Evolutionary conservation across 35 echinoderm and acorn worm species (phyloP), one percentile per base, ranked within the genome.

Genomic region (Nesometra sesokonis): DNA sequence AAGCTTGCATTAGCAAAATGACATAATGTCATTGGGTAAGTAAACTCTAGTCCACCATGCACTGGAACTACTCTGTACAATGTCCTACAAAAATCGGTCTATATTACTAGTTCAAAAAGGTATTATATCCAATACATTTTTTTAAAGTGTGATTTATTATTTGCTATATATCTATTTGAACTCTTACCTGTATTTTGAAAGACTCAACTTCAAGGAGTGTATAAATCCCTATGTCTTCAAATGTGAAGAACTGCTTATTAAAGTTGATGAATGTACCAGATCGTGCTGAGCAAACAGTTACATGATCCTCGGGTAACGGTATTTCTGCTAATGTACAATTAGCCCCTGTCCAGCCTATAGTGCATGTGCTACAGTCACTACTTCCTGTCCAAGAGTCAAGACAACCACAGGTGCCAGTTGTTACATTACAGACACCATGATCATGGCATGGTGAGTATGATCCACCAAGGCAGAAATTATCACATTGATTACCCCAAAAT

Each of bases 401-500:
- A 80, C 94, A 97, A 0, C 35, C 17, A 85, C 94, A 97, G 33
- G 31, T 78, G 37, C 94, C 94, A 32, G 88, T 90, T 34, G 34
- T 15, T 15, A 46, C 31, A 79, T 90, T 78, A 81, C 94, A 97
- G 15, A 37, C 31, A 35, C 94, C 94, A 43, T 90, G 46, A 13
- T 86, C 88, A 82, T 92, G 82, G 77, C 94, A 97, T 47, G 94
- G 94, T 9, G 86, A 33, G 31, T 32, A 29, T 27, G 92, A 85
- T 33, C 92, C 92, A 36, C 80, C 33, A 32, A 46, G 85, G 67
- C 94, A 97, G 82, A 85, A 85, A 34, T 78, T 17, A 47, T 90
- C 37, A 34, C 94, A 97, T 21, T 90, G 33, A 0, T 31, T 29
- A 80, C 94, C 94, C 88, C 91, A 97, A 82, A 86, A 97, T 19